Base-by-base conservation (phyloP, 2,888 invertebrate genomes). In the Margaritifera margaritifera region DNA sequence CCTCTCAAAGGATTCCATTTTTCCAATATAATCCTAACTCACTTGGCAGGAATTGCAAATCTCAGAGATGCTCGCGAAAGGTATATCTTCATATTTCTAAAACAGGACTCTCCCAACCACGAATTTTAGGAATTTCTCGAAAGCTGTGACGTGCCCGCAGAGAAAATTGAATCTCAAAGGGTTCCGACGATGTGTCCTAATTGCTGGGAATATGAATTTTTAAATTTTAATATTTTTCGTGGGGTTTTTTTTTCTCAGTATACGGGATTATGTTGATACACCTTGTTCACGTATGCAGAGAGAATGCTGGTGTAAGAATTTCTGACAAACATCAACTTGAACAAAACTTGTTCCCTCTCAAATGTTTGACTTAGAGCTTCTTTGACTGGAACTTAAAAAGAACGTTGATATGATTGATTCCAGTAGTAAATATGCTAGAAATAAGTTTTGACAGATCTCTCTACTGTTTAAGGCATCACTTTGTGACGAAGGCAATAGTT, bases 241-340 rank as follows among this genome's bases (percentile, higher is more conserved):
- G n/a, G n/a, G n/a, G n/a, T n/a, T n/a, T n/a, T n/a, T n/a, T n/a
- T n/a, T 56, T 67, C 71, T 71, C 75, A 75, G 53, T 69, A 75
- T 6, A 55, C 53, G 0, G 71, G 75, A 67, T 75, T 75, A 6
- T 71, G 75, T 19, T 69, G 64, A 1, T 72, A 62, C 22, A 75
- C 50, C 57, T 75, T 75, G 52, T 75, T 71, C 31, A 75, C 62
- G 66, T 67, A 75, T 3, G 72, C 75, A 20, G 75, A 71, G 6
- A 75, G 54, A 6, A 75, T 60, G 52, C 75, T 64, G 1, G 71
- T 67, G 31, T 58, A 75, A 24, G 75, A 71, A 61, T 75, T 67
- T 54, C 75, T 24, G 1, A 75, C 75, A 31, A 75, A 59, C 4
- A 72, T 24, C 63, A 75, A 72, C 22, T 42, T 67, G 52, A 75